Percentiles rank a stretch among this genome's conserved stretches.
Conservation (phyloP, 2,888 invertebrate species). For the Phania funesta region DNA sequence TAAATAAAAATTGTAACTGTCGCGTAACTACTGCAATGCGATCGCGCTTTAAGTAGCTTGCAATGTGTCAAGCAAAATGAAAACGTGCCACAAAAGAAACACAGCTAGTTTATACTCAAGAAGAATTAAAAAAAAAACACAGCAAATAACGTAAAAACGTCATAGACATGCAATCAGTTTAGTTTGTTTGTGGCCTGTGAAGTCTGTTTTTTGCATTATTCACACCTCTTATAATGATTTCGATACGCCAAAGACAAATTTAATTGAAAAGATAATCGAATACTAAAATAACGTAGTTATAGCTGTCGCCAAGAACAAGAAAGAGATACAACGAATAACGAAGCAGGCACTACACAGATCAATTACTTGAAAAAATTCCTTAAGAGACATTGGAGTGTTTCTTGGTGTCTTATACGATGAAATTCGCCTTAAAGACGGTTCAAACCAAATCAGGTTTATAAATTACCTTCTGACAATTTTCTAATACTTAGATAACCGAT, state of each 20-base stretch:
- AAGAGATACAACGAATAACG: neutral
- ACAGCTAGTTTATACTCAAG: neutral
- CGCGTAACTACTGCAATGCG: constrained; percentile 14
- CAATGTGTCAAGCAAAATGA: constrained; percentile 40
- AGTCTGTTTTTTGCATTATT: constrained; percentile 20
- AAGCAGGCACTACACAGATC: neutral
- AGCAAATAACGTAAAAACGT: constrained; percentile 26
- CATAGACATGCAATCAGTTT: constrained; percentile 35
- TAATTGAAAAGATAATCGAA: constrained; percentile 27
- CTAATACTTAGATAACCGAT: no score
- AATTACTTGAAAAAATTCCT: neutral
- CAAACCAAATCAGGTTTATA: no score
- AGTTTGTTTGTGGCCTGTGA: constrained; percentile 6
- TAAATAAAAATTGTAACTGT: constrained; percentile 47
- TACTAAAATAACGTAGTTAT: neutral
- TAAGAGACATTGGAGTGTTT: neutral
- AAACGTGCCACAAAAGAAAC: constrained; percentile 40
- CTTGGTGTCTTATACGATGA: no score
- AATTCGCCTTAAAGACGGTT: no score
- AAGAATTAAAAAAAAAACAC: neutral
- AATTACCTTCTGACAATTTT: no score
- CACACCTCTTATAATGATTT: constrained; percentile 44
- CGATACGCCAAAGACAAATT: constrained; percentile 28
- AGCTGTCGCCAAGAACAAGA: neutral
- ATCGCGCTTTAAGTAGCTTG: constrained; percentile 39